Evolutionary conservation across 2,797 vertebrate species (phyloP).

Genomic region (Platyrinchus mystaceus): DNA sequence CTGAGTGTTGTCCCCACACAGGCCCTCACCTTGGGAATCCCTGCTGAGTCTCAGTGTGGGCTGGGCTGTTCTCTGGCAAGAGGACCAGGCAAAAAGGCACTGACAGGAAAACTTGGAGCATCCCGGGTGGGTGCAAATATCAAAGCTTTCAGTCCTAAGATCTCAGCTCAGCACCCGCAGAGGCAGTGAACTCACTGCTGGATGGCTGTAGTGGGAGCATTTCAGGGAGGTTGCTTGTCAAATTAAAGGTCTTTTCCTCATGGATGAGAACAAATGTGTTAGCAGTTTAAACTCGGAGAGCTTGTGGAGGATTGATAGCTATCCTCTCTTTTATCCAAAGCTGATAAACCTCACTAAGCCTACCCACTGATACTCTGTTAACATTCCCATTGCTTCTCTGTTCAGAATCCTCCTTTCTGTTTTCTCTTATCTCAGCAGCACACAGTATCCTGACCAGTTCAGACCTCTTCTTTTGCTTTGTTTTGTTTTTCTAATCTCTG

Average conservation of each 20-base stretch:
- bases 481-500: neutral
- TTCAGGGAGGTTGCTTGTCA: neutral
- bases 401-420: neutral
- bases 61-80: neutral
- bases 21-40: neutral
- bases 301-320: constrained; percentile 37
- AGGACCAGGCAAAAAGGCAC: neutral
- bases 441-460: neutral
- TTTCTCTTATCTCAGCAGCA: constrained; percentile 17
- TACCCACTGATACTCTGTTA: constrained; percentile 34
- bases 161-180: neutral
- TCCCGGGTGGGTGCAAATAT: neutral
- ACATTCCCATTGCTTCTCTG: constrained; percentile 29
- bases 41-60: neutral
- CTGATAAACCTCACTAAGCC: constrained; percentile 59
- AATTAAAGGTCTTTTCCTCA: neutral
- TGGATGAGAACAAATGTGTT: neutral
- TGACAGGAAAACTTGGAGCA: neutral
- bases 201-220: neutral
- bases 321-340: constrained; percentile 50
- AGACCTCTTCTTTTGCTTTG: neutral
- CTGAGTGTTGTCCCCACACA: neutral
- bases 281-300: neutral
- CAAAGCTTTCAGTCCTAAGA: neutral
- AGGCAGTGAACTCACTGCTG: neutral